Evolutionary conservation across 2,888 invertebrate species (phyloP).

Genomic region (Plemyria rubiginata): DNA sequence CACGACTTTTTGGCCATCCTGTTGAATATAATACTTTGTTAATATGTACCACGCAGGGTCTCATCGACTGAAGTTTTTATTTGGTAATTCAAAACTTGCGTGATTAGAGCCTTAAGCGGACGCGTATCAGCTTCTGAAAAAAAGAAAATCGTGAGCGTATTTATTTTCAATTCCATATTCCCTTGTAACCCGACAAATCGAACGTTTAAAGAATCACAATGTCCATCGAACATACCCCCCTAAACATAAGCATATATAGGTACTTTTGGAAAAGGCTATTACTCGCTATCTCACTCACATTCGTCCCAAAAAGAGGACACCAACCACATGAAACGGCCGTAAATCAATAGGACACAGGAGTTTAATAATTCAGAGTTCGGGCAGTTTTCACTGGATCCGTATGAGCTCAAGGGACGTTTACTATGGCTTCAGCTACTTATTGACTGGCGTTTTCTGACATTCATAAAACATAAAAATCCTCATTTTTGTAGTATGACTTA

Average conservation of each 20-base stretch:
- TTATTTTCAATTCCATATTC: background rate
- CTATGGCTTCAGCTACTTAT: background rate
- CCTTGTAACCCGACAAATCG: constrained; percentile 3
- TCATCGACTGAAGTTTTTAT: too few relatives aligned
- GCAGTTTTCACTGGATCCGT: constrained; percentile 39
- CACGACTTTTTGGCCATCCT: too few relatives aligned
- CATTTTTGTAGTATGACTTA: too few relatives aligned
- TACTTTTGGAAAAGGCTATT: constrained; percentile 10
- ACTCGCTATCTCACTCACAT: constrained; percentile 25
- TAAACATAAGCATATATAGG: constrained; percentile 13
- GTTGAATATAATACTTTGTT: too few relatives aligned
- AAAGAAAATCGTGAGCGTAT: too few relatives aligned
- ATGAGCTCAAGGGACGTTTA: constrained; percentile 3
- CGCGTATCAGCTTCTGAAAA: too few relatives aligned
- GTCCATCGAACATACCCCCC: constrained; percentile 16
- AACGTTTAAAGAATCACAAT: constrained; percentile 12
- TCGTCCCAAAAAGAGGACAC: constrained; percentile 18
- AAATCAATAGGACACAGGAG: constrained; percentile 41
- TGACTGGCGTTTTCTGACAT: background rate
- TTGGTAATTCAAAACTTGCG: too few relatives aligned
- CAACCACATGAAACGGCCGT: constrained; percentile 32
- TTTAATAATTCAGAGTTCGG: constrained; percentile 45
- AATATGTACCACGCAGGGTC: too few relatives aligned
- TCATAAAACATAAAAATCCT: too few relatives aligned
- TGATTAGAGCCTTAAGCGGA: too few relatives aligned